Conservation (phyloP, 2,888 invertebrate genomes). For the Mythimna lalbum region DNA sequence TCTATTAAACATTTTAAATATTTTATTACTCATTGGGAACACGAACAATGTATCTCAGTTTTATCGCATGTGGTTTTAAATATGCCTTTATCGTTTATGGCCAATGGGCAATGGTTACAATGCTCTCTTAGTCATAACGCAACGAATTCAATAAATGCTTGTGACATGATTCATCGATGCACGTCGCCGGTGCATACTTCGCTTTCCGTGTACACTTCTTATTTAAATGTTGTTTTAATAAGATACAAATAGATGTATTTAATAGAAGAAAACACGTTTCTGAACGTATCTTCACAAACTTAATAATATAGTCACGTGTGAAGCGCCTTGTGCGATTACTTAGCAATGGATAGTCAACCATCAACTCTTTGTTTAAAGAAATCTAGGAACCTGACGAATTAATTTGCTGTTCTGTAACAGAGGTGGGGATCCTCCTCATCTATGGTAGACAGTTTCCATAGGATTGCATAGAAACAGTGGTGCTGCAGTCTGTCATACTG, state of each 20-base stretch:
- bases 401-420: neutral
- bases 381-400: neutral
- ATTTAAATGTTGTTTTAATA: slow-evolving; percentile 28
- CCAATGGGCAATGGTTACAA: slow-evolving; percentile 75
- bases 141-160: slow-evolving; percentile 83
- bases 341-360: slow-evolving; percentile 33
- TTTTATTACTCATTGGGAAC: slow-evolving; percentile 52
- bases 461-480: neutral
- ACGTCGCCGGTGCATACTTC: slow-evolving; percentile 67
- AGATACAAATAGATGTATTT: slow-evolving; percentile 23
- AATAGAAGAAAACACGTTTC: slow-evolving; percentile 28
- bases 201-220: slow-evolving; percentile 53
- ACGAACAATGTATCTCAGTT: slow-evolving; percentile 65
- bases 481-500: neutral
- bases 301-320: neutral
- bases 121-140: slow-evolving; percentile 84
- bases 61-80: slow-evolving; percentile 73
- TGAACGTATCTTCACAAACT: neutral
- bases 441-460: neutral
- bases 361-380: neutral
- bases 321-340: slow-evolving; percentile 35
- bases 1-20: slow-evolving; percentile 36
- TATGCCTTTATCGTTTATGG: slow-evolving; percentile 70
- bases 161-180: slow-evolving; percentile 80
- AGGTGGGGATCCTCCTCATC: neutral